A percentile compares a stretch with the other conserved stretches of the same genome.
Conservation (phyloP, 1,140 invertebrate genomes). For the Rhopalosiphum maidis region DNA sequence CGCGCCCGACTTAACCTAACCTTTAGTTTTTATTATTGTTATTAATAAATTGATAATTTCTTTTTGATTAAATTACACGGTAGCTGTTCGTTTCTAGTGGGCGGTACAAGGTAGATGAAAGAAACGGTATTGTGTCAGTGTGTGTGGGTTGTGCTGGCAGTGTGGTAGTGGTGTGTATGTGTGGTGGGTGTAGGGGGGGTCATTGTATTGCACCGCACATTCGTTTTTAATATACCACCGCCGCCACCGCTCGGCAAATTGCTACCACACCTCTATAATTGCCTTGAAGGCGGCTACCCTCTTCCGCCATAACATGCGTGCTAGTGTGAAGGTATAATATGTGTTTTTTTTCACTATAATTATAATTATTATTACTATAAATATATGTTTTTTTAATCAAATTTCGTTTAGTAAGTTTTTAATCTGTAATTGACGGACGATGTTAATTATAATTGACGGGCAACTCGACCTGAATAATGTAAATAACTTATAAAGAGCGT, state of each 20-base stretch:
- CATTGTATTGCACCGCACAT: constrained; percentile 20
- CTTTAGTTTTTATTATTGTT: not conserved
- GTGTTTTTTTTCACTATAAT: not conserved
- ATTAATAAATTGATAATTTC: constrained; percentile 53
- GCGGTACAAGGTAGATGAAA: not conserved
- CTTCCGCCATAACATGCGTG: not conserved
- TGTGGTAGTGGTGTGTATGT: not conserved
- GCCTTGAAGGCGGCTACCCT: constrained; percentile 31
- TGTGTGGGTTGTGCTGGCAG: not conserved
- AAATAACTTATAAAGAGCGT: not conserved
- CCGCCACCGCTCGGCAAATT: not conserved
- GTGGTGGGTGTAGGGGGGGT: not conserved
- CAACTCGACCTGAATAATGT: not conserved
- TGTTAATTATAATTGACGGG: constrained; percentile 13
- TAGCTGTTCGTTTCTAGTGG: not conserved
- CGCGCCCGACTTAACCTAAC: not conserved
- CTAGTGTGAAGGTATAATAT: not conserved
- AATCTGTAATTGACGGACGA: constrained; percentile 32
- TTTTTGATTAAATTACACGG: constrained; percentile 47
- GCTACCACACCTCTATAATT: constrained; percentile 54
- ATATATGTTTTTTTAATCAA: constrained; percentile 35
- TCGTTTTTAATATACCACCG: constrained; percentile 24
- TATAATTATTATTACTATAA: not conserved
- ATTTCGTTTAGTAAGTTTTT: constrained; percentile 10
- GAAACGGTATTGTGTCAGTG: not conserved